Evolutionary conservation across 1,140 invertebrate genomes (phyloP).

Genomic region (Bombyx mandarina): DNA sequence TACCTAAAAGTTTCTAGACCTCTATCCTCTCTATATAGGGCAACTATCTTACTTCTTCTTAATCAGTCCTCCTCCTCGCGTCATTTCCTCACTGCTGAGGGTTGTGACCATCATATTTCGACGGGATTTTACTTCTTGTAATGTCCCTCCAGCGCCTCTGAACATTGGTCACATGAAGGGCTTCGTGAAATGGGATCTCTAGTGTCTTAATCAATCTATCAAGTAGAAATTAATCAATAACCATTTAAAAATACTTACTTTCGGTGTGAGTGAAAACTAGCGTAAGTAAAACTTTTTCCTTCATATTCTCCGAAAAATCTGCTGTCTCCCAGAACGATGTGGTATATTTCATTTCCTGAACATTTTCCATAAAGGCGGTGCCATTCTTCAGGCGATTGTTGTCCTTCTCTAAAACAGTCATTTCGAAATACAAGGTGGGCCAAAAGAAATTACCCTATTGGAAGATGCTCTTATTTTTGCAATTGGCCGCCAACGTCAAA

Average conservation of each 20-base stretch:
- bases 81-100: too few relatives aligned
- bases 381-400: conserved; percentile 97
- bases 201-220: not conserved
- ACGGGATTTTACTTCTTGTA: too few relatives aligned
- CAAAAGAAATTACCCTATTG: not conserved
- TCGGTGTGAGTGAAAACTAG: conserved; percentile 97
- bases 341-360: conserved; percentile 99
- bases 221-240: not conserved
- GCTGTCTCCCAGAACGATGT: conserved; percentile 94
- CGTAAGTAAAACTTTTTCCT: conserved; percentile 98
- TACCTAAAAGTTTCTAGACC: too few relatives aligned
- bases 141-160: too few relatives aligned
- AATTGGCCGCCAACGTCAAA: too few relatives aligned
- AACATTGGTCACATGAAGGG: too few relatives aligned
- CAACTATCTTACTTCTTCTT: too few relatives aligned
- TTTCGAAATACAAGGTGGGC: not conserved
- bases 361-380: conserved; percentile 96
- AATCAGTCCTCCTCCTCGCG: too few relatives aligned
- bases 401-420: conserved; percentile 85
- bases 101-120: too few relatives aligned
- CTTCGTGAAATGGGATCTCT: too few relatives aligned
- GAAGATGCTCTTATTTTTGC: too few relatives aligned
- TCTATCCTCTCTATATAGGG: too few relatives aligned
- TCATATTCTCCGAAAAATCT: conserved; percentile 98
- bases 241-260: conserved; percentile 79